Percentiles rank a stretch among this genome's conserved stretches.
Evolutionary conservation across 2,888 invertebrate species (phyloP).

Genomic region (Perizoma affinitatum): DNA sequence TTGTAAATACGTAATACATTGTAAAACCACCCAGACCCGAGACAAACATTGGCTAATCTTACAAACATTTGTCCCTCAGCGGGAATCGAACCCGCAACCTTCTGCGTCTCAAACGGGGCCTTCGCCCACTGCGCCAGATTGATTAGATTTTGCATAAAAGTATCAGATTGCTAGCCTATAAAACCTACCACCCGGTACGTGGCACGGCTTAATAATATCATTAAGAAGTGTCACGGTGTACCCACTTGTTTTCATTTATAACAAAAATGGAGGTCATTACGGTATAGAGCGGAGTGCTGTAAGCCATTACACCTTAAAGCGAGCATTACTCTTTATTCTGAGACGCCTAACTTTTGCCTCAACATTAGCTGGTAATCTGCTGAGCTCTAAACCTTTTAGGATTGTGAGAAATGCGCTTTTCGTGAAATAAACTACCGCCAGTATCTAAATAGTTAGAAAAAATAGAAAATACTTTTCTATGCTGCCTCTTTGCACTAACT

Average conservation of each 20-base stretch:
- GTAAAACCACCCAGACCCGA: no score
- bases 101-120: no score
- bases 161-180: no score
- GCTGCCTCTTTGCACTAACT: no score
- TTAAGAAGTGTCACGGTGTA: slow-evolving; percentile 62
- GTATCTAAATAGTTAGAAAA: neutral
- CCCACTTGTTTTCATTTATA: slow-evolving; percentile 73
- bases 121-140: no score
- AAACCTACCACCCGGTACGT: slow-evolving; percentile 3
- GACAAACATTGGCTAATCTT: no score
- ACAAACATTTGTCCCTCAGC: no score
- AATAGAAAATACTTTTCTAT: neutral
- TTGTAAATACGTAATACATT: no score
- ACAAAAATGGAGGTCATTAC: slow-evolving; percentile 66
- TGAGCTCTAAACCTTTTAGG: slow-evolving; percentile 27
- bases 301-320: slow-evolving; percentile 62
- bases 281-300: slow-evolving; percentile 70
- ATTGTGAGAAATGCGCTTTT: slow-evolving; percentile 13
- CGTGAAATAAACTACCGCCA: neutral
- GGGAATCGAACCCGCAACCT: no score
- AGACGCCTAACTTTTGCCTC: slow-evolving; percentile 53
- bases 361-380: slow-evolving; percentile 43
- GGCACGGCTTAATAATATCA: slow-evolving; percentile 48
- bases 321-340: slow-evolving; percentile 65
- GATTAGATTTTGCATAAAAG: no score